phyloP scores from a whole-genome alignment of 1,140 invertebrate species.

The Reticulitermes speratus region DNA sequence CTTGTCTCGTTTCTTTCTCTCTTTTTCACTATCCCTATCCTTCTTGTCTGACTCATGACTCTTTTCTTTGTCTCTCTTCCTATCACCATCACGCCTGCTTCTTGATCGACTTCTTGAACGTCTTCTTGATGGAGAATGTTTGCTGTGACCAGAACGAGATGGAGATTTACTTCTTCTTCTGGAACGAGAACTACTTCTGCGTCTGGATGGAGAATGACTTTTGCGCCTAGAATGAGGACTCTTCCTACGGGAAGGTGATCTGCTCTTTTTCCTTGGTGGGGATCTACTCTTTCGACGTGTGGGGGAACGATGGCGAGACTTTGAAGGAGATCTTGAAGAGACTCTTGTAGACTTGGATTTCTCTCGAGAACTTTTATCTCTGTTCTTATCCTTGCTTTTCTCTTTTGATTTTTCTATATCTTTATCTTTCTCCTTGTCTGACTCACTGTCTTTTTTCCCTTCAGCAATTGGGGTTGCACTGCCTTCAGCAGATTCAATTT shows the following conservation, averaged over 20 bases:
- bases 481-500: slow-evolving; percentile 27
- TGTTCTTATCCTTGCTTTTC: slow-evolving; percentile 31
- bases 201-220: slow-evolving; percentile 29
- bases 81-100: slow-evolving; percentile 38
- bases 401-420: slow-evolving; percentile 23
- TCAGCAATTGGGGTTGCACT: slow-evolving; percentile 30
- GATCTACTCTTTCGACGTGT: slow-evolving; percentile 47
- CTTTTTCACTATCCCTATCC: slow-evolving; percentile 37
- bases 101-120: slow-evolving; percentile 40
- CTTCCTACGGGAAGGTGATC: slow-evolving; percentile 31
- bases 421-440: slow-evolving; percentile 37
- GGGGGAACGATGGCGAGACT: slow-evolving; percentile 31
- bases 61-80: slow-evolving; percentile 43
- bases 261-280: slow-evolving; percentile 36
- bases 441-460: slow-evolving; percentile 35
- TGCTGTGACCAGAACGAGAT: slow-evolving; percentile 44
- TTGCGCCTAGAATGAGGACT: slow-evolving; percentile 39
- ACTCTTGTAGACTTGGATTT: slow-evolving; percentile 36
- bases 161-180: slow-evolving; percentile 44
- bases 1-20: slow-evolving; percentile 38
- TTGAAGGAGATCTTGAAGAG: slow-evolving; percentile 33
- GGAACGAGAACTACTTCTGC: slow-evolving; percentile 35
- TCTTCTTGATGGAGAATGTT: slow-evolving; percentile 44
- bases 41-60: slow-evolving; percentile 27
- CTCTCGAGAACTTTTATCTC: slow-evolving; percentile 33